Conservation (phyloP, 2,797 vertebrate species). For the Danio aesculapii region DNA sequence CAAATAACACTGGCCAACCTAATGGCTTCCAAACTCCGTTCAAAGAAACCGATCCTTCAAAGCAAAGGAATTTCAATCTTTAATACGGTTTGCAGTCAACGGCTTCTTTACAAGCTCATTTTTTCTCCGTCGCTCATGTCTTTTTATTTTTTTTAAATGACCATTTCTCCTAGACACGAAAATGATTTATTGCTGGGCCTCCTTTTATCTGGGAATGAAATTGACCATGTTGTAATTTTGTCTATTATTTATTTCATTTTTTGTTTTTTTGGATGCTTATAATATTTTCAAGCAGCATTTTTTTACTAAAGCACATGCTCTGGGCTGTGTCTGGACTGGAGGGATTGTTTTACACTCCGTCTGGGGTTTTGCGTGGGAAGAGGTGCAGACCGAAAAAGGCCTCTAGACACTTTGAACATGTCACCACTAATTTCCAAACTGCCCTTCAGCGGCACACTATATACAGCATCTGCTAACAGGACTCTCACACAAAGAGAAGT, state of each 20-base stretch:
- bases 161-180: conserved; percentile 56
- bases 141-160: conserved; percentile 34
- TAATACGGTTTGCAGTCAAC: conserved; percentile 52
- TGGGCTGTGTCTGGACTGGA: conserved; percentile 29
- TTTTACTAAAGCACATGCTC: conserved; percentile 18
- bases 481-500: conserved; percentile 38
- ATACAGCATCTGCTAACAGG: conserved; percentile 31
- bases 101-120: conserved; percentile 46
- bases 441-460: conserved; percentile 42
- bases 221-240: conserved; percentile 69
- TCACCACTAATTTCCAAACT: conserved; percentile 50
- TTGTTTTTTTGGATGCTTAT: conserved; percentile 50
- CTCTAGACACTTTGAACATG: conserved; percentile 44
- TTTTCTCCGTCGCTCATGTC: not conserved
- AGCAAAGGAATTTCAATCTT: conserved; percentile 41
- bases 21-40: conserved; percentile 49
- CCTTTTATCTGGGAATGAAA: conserved; percentile 73
- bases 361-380: conserved; percentile 36
- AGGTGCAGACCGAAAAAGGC: conserved; percentile 25
- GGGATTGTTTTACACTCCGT: conserved; percentile 44
- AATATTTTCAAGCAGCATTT: conserved; percentile 34
- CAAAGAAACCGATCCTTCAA: conserved; percentile 50
- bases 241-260: conserved; percentile 66
- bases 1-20: conserved; percentile 51
- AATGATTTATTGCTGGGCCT: conserved; percentile 73